These are phyloP conservation scores for Diplogasteroides magnus DNA, from an alignment of 1,140 invertebrate genomes.

Conservation along the genomic window DNA sequence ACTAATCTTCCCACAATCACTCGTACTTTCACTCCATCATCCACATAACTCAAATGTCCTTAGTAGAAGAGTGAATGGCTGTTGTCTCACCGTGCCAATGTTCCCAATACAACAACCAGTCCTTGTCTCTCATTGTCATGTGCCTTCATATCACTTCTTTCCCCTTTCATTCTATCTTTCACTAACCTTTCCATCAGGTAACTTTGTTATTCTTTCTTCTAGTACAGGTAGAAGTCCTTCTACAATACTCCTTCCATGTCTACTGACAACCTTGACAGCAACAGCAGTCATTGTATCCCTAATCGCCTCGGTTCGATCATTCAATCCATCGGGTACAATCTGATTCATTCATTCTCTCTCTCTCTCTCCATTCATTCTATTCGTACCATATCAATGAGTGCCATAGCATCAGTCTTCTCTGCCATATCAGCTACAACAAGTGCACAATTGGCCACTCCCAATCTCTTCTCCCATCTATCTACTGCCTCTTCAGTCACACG, in stretches of 20 bases:
- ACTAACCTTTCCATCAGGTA: not conserved
- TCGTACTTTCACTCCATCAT: conserved; percentile 79
- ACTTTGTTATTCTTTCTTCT: conserved; percentile 68
- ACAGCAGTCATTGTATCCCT: conserved; percentile 83
- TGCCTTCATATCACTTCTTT: conserved; percentile 56
- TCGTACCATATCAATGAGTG: conserved; percentile 13
- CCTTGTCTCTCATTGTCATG: conserved; percentile 88
- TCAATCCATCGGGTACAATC: conserved; percentile 75
- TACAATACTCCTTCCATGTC: conserved; percentile 70
- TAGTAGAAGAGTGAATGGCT: no score
- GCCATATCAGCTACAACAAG: conserved; percentile 1
- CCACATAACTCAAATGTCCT: conserved; percentile 89
- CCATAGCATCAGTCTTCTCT: conserved; percentile 7
- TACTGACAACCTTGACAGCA: conserved; percentile 80
- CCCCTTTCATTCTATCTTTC: not conserved
- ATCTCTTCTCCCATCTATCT: conserved; percentile 20
- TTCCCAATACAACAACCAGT: conserved; percentile 93
- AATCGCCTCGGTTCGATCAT: conserved; percentile 76
- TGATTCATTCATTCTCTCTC: not conserved
- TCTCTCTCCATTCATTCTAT: not conserved
- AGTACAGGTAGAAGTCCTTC: conserved; percentile 71
- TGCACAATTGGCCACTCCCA: conserved; percentile 1
- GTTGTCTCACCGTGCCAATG: no score
- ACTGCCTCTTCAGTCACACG: conserved; percentile 23
- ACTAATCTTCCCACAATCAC: conserved; percentile 86